Evolutionary conservation across 2,888 invertebrate genomes (phyloP).

Genomic region (Xylota sylvarum): DNA sequence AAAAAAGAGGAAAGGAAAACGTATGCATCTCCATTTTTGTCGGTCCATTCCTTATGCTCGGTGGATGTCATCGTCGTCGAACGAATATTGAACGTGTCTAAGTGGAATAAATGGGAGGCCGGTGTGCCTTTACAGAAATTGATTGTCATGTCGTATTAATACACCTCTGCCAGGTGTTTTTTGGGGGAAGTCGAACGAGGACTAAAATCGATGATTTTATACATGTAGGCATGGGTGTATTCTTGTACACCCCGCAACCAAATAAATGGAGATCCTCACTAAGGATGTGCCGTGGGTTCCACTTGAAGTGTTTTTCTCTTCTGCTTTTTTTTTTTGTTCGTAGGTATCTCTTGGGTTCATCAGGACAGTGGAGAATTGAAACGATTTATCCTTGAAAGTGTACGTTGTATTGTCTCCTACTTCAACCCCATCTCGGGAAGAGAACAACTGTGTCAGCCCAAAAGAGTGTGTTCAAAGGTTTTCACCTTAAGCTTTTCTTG

Average conservation of each 20-base stretch:
- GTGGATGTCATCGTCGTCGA: conserved; percentile 16
- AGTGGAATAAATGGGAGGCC: conserved; percentile 57
- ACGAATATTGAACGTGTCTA: conserved; percentile 62
- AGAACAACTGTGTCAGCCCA: conserved; percentile 41
- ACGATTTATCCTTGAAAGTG: conserved; percentile 13
- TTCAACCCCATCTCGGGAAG: not conserved
- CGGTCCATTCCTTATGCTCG: not conserved
- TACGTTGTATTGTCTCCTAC: conserved; percentile 6
- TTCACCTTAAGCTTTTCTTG: conserved; percentile 13
- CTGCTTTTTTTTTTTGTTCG: not conserved
- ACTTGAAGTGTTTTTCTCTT: conserved; percentile 3
- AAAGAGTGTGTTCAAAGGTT: conserved; percentile 53
- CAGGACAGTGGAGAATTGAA: conserved; percentile 31
- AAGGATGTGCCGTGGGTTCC: not conserved
- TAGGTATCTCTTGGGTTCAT: conserved; percentile 5
- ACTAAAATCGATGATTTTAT: conserved; percentile 42
- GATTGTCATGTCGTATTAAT: conserved; percentile 71
- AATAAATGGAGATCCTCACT: not conserved
- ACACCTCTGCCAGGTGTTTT: conserved; percentile 60
- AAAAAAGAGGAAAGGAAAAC: conserved; percentile 4
- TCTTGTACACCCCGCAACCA: no score
- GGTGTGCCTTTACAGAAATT: conserved; percentile 61
- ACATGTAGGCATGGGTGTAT: no score
- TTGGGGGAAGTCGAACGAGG: conserved; percentile 13
- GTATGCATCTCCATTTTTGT: conserved; percentile 11